Base-by-base conservation (phyloP, 2,888 invertebrate species). In the Cantharis lateralis region DNA sequence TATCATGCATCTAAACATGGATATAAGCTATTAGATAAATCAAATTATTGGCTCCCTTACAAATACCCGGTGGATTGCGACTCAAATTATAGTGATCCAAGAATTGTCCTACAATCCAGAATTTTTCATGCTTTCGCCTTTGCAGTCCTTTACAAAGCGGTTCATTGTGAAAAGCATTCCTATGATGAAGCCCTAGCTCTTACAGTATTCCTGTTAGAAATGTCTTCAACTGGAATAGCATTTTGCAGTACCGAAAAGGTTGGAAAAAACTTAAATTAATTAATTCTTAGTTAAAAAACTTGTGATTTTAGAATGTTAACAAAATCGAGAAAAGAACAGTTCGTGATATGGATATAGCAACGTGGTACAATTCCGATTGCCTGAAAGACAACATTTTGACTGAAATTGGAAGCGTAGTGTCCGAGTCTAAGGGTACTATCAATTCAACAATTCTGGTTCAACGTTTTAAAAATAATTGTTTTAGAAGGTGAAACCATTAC, bases 181-280 rank as follows among this genome's bases (percentile, higher is more conserved):
- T 94, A 96, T 68, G 98, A 98, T 88, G 96, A 97, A 88, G 96
- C 97, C 72, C 89, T 98, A 77, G 96, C 97, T 72, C 89, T 98
- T 76, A 92, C 95, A 69, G 91, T 98, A 15, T 97, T 96, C 87
- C 91, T 98, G 76, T 89, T 98, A 78, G 95, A 96, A 87, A 94
- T 96, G 87, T 95, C 96, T 26, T 92, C 96, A 10, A 91, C 9
- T 9, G n/a, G n/a, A 48, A 48, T 48, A n/a, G n/a, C n/a, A 7
- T n/a, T 48, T 3, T 48, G 48, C 48, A 48, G 48, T 48, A n/a
- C n/a, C n/a, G n/a, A 48, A 48, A 48, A 48, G 48, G 48, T 48
- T n/a, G n/a, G 48, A 7, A n/a, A n/a, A 48, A 48, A 48, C 7
- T n/a, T n/a, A 2, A 48, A 48, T n/a, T 48, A 48, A n/a, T n/a